A percentile compares a stretch with the other conserved stretches of the same genome.
Evolutionary conservation across 2,797 vertebrate species (phyloP).

Genomic region (Pipistrellus pygmaeus): DNA sequence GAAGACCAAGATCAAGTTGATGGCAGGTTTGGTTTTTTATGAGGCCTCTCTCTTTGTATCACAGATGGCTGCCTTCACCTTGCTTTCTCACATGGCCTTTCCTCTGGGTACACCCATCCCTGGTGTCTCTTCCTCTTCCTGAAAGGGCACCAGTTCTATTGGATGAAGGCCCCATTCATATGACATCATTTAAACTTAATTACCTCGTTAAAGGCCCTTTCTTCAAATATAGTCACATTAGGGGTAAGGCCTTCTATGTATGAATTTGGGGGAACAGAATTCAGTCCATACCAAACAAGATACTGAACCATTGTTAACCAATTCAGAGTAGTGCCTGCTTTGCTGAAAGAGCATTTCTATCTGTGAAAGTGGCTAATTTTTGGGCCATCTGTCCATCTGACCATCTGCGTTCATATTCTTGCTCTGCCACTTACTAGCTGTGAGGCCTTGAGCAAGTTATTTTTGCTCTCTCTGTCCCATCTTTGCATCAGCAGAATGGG

Average conservation of each 20-base stretch:
- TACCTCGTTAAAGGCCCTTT: background rate
- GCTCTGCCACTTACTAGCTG: background rate
- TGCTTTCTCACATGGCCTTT: background rate
- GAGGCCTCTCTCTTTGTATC: background rate
- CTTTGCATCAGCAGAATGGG: background rate
- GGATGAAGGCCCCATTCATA: background rate
- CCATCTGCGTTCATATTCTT: background rate
- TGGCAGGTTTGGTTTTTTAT: background rate
- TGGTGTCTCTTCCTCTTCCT: background rate
- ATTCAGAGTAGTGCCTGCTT: background rate
- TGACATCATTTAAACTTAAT: background rate
- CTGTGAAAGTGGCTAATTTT: background rate
- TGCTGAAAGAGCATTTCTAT: background rate
- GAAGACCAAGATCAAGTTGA: background rate
- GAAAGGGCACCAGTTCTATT: background rate
- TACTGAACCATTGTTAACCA: background rate
- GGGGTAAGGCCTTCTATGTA: background rate
- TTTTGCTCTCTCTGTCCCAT: background rate
- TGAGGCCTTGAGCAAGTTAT: background rate
- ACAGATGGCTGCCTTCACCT: background rate
- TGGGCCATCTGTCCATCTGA: background rate
- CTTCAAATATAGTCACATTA: conserved; percentile 7
- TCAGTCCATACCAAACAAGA: background rate
- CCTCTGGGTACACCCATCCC: background rate
- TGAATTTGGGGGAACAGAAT: background rate